Evolutionary conservation across 2,113 vertebrate genomes (phyloP), one percentile per base, ranked within the genome.

Genomic region (Cygnus atratus): DNA sequence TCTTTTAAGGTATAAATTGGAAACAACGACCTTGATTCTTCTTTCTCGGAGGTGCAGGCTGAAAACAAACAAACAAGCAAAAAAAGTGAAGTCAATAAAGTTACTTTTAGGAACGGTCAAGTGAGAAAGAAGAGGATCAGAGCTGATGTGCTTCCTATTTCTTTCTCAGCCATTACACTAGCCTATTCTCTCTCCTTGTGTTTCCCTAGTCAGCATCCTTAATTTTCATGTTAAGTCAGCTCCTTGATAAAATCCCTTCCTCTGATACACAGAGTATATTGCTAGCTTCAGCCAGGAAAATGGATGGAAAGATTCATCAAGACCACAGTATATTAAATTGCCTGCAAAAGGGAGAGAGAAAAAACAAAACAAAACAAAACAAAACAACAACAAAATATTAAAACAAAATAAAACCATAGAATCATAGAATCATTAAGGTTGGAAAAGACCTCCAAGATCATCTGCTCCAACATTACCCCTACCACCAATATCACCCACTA

Each of bases 21-120:
- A 93, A 92, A 52, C 28, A 86, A 76, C 65, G 46, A 93, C 87
- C 90, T 92, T 97, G 90, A 84, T 46, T 90, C 14, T 73, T 90
- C 59, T 87, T 48, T 43, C 37, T 72, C 41, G 79, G 39, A 62
- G 18, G 10, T 63, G 31, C 29, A 76, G 43, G 43, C 43, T 43
- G 43, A 43, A 43, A 16, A 43, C 15, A 43, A 43, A 43, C 5
- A 43, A 43, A 43, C 3, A 43, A 43, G 16, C 3, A 33, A 8
- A 35, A 39, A 50, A 83, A 55, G 9, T 58, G 25, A 90, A 81
- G 66, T 70, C 31, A 68, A 10, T 76, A 65, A 92, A 89, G 63
- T 66, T 81, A 73, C 15, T 43, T 20, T 78, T 61, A 66, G 26
- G 29, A 79, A 88, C 86, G 31, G 43, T 20, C 62, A 84, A 74